Base-by-base conservation (phyloP, 2,797 vertebrate genomes). In the Tragelaphus eurycerus region DNA sequence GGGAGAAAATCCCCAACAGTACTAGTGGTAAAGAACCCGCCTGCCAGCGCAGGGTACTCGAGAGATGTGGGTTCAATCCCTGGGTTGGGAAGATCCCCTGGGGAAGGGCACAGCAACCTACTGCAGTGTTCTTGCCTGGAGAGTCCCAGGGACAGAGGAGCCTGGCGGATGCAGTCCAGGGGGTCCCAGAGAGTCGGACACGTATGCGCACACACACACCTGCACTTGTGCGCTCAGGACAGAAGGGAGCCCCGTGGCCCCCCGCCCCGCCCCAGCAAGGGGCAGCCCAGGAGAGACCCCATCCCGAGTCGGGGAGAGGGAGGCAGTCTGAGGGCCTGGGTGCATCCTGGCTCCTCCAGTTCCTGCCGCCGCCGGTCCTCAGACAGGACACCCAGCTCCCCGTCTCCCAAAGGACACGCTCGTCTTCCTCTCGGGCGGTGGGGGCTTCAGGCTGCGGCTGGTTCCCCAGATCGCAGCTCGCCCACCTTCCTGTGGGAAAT, bases 201-300 rank as follows among this genome's bases (percentile, higher is more conserved):
- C 31, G 8, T 10, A 4, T 64, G 31, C 9, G 0, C 31, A 17
- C 29, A 17, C 8, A 8, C 31, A n/a, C 15, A 17, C 31, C 2
- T 2, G 7, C 4, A 2, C 31, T 17, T 17, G 62, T 64, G 62
- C 0, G 4, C 62, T 9, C 16, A 0, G 31, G 31, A 64, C 0
- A 4, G 16, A 17, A n/a, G 62, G 7, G 62, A n/a, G 31, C 57
- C 4, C 29, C 27, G 0, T 62, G 60, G 29, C 60, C 29, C 7
- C 14, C 14, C 46, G 6, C 46, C 46, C 46, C 46, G 7, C 29
- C 29, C 15, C 60, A n/a, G 60, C 14, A 7, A 62, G 6, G 27
- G 57, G 76, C 11, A 10, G 52, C 27, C 38, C 50, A 2, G 2
- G n/a, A 38, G 67, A 29, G 25, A 3, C 48, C n/a, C 31, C 1